phyloP scores from a whole-genome alignment of 2,113 vertebrate genomes.

The Chaenogobius annularis region DNA sequence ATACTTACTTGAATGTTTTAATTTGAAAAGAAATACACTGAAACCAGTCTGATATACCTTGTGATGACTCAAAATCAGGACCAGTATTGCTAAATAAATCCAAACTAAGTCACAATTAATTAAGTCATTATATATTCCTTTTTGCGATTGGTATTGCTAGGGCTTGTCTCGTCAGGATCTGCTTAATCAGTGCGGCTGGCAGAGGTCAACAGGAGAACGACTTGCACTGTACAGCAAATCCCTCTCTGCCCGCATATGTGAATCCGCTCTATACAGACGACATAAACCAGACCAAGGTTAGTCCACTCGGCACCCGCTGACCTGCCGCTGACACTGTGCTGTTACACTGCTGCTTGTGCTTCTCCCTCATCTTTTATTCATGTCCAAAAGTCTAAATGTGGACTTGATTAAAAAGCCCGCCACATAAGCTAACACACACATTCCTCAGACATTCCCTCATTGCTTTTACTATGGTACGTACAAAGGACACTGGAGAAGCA shows the following conservation, averaged over 20 bases:
- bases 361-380: constrained; percentile 48
- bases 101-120: neutral
- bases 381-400: constrained; percentile 39
- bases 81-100: neutral
- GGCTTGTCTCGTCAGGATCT: constrained; percentile 31
- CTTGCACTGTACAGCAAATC: constrained; percentile 51
- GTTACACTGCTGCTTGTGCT: constrained; percentile 20
- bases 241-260: constrained; percentile 13
- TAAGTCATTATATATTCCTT: neutral
- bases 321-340: constrained; percentile 32
- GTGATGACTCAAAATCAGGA: too few relatives aligned
- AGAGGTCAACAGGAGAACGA: constrained; percentile 34
- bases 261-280: constrained; percentile 20
- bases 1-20: too few relatives aligned
- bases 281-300: constrained; percentile 36
- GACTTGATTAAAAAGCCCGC: constrained; percentile 39
- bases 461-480: constrained; percentile 11
- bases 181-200: constrained; percentile 42
- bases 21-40: too few relatives aligned
- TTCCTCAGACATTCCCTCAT: constrained; percentile 26
- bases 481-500: constrained; percentile 9
- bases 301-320: constrained; percentile 23
- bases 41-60: too few relatives aligned
- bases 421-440: constrained; percentile 25
- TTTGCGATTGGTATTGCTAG: neutral